Percentiles rank a stretch among this genome's conserved stretches.
These are phyloP conservation scores for Gymnogyps californianus DNA, from an alignment of 2,113 vertebrate species.

Conservation along the genomic window DNA sequence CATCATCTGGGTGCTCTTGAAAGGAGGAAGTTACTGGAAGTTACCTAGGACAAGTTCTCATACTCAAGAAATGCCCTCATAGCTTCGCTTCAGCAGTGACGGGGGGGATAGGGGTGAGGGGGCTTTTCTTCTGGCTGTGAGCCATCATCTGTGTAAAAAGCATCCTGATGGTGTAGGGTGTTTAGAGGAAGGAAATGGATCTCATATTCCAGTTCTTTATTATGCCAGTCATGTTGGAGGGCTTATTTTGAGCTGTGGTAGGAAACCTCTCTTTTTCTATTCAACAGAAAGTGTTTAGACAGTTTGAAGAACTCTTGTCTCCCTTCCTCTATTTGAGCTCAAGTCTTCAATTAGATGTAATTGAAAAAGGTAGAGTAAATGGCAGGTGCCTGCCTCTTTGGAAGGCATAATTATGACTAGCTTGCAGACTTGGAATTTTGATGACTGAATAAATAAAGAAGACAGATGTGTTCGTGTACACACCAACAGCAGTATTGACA, in stretches of 20 bases:
- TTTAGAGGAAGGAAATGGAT: not conserved
- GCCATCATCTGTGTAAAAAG: not conserved
- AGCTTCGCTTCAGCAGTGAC: not conserved
- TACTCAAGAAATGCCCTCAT: not conserved
- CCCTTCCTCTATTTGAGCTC: constrained; percentile 35
- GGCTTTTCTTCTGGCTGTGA: not conserved
- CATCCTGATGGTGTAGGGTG: not conserved
- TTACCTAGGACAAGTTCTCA: not conserved
- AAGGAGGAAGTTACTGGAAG: not conserved
- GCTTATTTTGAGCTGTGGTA: not conserved
- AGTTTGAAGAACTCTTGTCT: constrained; percentile 57
- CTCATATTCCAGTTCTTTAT: not conserved
- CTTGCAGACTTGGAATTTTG: constrained; percentile 57
- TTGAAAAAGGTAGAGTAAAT: constrained; percentile 47
- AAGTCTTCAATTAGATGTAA: constrained; percentile 53
- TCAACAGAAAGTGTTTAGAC: constrained; percentile 31
- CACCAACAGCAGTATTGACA: not conserved
- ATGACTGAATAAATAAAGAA: constrained; percentile 45
- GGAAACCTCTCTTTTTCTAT: constrained; percentile 5
- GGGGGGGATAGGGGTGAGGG: not conserved
- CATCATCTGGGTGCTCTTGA: not conserved
- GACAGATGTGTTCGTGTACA: constrained; percentile 16
- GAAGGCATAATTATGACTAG: constrained; percentile 37
- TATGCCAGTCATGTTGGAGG: constrained; percentile 7
- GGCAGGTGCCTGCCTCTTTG: constrained; percentile 53